Evolutionary conservation across 2,113 vertebrate genomes (phyloP), one percentile per base, ranked within the genome.

Genomic region (Epinephelus moara): DNA sequence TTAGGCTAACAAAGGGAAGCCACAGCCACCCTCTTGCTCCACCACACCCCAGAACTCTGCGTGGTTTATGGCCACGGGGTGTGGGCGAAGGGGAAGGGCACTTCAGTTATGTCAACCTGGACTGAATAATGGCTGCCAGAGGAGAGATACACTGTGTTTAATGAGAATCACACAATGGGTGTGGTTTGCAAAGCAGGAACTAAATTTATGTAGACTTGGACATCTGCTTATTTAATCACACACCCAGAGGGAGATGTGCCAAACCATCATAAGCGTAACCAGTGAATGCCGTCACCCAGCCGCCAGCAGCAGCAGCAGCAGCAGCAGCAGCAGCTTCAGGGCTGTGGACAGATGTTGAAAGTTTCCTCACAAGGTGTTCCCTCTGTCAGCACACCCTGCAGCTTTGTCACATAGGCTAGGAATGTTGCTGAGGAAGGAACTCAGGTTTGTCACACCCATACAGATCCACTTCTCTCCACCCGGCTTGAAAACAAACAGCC

Each of bases 381-480:
- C 69, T 78, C 69, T 62, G 75, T 71, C 80, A 76, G 55, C 72
- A 75, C 19, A 72, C 78, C 21, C 64, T 21, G 27, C 52, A 88
- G 67, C 77, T 91, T 91, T 81, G 90, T 94, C 90, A 87, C 89
- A 87, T n/a, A 79, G 76, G 57, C 62, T 64, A 61, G 91, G 91
- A 92, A 93, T 91, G 90, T 69, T 86, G 78, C 85, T 85, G 85
- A 90, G 92, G 85, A 93, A 89, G 89, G 78, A 91, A 92, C 84
- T 13, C 0, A 30, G 60, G 74, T 84, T 75, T 76, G 89, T 91
- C 89, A 92, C 92, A 91, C 90, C 86, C 80, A 79, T 63, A 78
- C 40, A 33, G 88, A 90, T 67, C 85, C 79, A 86, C 80, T 84
- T 67, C 77, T 92, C 87, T 82, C 81, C 88, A 89, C 81, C 76